Evolutionary conservation across 1,140 invertebrate species (phyloP), one percentile per base, ranked within the genome.

Genomic region (Drosophila kepulauana): DNA sequence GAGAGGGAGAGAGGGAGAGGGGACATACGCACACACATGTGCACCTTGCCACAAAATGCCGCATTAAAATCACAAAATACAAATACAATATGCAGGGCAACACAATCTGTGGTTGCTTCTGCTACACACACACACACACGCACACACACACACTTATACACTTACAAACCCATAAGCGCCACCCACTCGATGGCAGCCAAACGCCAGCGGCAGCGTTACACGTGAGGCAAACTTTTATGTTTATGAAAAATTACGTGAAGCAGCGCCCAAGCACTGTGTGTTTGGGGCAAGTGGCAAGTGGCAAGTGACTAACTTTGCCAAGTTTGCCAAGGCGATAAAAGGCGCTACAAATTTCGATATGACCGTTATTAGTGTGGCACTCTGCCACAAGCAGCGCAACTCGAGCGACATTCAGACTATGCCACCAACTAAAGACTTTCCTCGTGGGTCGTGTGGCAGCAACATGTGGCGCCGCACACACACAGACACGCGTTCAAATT

Each of bases 41-140:
- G 54, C 67, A 75, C 62, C 80, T 67, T 75, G 82, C 82, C 82
- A 85, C 81, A 85, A 84, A 84, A 84, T 84, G 81, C 81, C 81
- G 81, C 81, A 85, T 85, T 85, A 85, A 85, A 85, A 85, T 85
- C 81, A 85, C 81, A 85, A 85, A 85, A 85, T 81, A 85, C 84
- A 85, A 85, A 85, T 85, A 85, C 81, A 85, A 85, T 85, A 85
- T 85, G 81, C 81, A 77, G 51, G 59, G 72, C 75, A 51, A 75
- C 61, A 75, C 61, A 75, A 45, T 67, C 70, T 73, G 70, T 75
- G 73, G 80, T 54, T 54, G 45, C 33, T 28, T 7, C 65, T 56
- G 54, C 56, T 54, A 38, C 20, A 25, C 20, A 25, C 20, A 25
- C 20, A 25, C 20, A 25, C 3, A 8, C 35, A 35, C 7, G 3